Base-by-base conservation (phyloP, 2,113 vertebrate genomes). In the Gorsachius goisagi region DNA sequence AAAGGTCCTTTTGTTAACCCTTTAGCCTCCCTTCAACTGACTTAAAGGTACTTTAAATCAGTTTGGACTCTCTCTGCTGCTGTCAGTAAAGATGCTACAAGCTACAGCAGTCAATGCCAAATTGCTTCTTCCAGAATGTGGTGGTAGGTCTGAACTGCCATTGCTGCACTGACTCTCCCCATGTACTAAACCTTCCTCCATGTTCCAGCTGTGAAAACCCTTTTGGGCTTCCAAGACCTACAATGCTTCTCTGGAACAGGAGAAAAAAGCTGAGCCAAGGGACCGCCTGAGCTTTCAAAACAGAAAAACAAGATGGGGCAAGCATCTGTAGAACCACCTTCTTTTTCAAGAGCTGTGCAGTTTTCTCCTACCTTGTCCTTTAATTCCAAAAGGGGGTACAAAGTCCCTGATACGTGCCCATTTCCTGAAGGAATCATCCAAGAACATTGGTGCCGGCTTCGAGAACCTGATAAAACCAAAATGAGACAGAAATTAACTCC, bases 381-480 rank as follows among this genome's bases (percentile, higher is more conserved):
- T 98, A 98, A 98, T 98, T 91, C 98, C 98, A 97, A 98, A 98
- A 41, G 98, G 98, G 39, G 98, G 98, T 93, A 98, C 98, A 82
- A 98, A 98, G 89, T 98, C 98, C 91, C 98, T 98, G 95, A 98
- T 98, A 91, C 97, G 98, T 60, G 98, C 97, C 98, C 98, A 98
- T 76, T 98, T 98, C 86, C 97, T 98, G 96, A 98, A 98, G 88
- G 98, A 98, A 91, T 98, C 97, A 84, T 98, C 98, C 89, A 98
- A 97, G 95, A 98, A 98, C 98, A 98, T 98, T 86, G 98, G 98
- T 91, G 98, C 98, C 90, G 98, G 98, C 96, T 98, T 98, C 12
- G 97, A 98, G 97, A 98, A 98, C 98, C 98, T 98, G 95, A 77
- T 97, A 82, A 96, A 98, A 76, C 45, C 73, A 98, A 94, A 96